phyloP scores from a whole-genome alignment of 2,113 vertebrate genomes.

The Aramus guarauna region DNA sequence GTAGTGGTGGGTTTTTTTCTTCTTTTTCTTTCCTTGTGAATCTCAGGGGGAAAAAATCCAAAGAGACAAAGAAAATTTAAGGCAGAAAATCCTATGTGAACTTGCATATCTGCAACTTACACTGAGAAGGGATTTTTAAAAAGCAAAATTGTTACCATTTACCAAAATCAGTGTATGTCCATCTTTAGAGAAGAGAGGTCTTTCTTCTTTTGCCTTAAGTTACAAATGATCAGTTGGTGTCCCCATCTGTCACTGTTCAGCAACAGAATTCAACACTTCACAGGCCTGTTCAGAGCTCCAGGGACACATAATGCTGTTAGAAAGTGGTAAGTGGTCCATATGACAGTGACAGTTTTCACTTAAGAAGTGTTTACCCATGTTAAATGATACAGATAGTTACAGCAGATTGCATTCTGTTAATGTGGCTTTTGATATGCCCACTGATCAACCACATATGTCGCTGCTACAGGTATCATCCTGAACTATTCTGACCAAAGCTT shows the following conservation, averaged over 20 bases:
- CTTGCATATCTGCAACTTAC: background rate
- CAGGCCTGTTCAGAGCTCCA: background rate
- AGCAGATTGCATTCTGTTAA: conserved; percentile 69
- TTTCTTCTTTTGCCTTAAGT: background rate
- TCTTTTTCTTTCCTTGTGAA: background rate
- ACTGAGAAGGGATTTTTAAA: background rate
- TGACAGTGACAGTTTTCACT: conserved; percentile 17
- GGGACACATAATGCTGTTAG: background rate
- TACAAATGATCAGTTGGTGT: background rate
- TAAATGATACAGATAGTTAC: conserved; percentile 46
- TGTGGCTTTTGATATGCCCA: conserved; percentile 71
- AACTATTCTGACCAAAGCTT: conserved; percentile 75
- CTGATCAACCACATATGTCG: conserved; percentile 75
- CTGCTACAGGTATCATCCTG: conserved; percentile 70
- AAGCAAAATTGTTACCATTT: background rate
- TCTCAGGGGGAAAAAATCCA: background rate
- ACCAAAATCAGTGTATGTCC: background rate
- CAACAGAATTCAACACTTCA: background rate
- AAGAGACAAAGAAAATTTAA: background rate
- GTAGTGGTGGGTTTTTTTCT: background rate
- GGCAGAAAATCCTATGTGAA: background rate
- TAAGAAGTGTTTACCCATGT: background rate
- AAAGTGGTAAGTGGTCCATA: background rate
- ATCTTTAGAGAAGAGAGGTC: background rate
- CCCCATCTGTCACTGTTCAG: background rate